Percentiles rank a stretch among this genome's conserved stretches.
These are phyloP conservation scores for Porites cylindrica DNA, from an alignment of 92 coral and sea anemone genomes.

Conservation along the genomic window DNA sequence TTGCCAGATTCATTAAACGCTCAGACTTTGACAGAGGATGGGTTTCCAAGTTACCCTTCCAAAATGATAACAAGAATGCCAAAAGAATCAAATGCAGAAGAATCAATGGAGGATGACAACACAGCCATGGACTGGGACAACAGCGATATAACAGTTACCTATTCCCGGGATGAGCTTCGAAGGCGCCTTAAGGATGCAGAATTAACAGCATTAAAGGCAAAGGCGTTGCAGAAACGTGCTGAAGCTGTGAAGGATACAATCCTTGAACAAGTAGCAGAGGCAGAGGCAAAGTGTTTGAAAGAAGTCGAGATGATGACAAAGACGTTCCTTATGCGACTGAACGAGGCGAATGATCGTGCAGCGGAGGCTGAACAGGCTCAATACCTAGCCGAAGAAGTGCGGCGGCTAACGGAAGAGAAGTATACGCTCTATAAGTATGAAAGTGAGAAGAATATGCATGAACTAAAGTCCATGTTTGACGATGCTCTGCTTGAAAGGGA, in stretches of 20 bases:
- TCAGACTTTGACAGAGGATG: constrained; percentile 13
- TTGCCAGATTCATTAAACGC: constrained; percentile 25
- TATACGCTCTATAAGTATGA: constrained; percentile 88
- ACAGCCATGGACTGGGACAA: constrained; percentile 34
- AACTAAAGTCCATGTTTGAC: constrained; percentile 72
- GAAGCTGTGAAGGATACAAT: constrained; percentile 80
- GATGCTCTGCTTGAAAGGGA: constrained; percentile 86
- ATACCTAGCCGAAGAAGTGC: constrained; percentile 81
- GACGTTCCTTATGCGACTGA: constrained; percentile 78
- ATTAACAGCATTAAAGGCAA: constrained; percentile 77
- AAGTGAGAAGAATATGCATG: constrained; percentile 82
- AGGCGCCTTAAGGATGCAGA: constrained; percentile 75
- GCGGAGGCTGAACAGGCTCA: constrained; percentile 79
- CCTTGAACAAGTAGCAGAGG: constrained; percentile 68
- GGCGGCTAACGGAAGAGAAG: constrained; percentile 85
- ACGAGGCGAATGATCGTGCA: constrained; percentile 83
- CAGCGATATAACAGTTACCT: constrained; percentile 7
- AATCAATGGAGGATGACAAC: constrained; percentile 6
- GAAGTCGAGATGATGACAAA: constrained; percentile 84
- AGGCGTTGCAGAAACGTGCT: constrained; percentile 82
- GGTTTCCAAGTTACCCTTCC: neutral
- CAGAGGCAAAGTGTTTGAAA: constrained; percentile 83
- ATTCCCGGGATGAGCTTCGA: constrained; percentile 33
- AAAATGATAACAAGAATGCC: neutral
- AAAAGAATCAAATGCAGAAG: constrained; percentile 6